Base-by-base conservation (phyloP, 2,888 invertebrate genomes). In the Cactoblastis cactorum region DNA sequence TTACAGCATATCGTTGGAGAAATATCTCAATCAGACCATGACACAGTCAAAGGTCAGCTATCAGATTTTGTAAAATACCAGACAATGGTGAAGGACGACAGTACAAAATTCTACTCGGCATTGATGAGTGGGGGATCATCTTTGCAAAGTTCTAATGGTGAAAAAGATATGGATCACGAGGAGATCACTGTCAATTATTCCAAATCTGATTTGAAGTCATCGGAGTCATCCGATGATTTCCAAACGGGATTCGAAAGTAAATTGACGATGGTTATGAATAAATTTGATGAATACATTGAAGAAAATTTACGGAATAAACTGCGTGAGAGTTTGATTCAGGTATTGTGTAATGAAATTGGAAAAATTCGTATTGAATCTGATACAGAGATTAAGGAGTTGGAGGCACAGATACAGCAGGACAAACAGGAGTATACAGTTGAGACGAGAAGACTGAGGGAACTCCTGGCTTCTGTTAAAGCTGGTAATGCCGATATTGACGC, bases 391-490 rank as follows among this genome's bases (percentile, higher is more conserved):
- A 84, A 83, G 51, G 82, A 86, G 37, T 51, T 89, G 34, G 81
- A 90, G 58, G 59, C 79, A 11, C 87, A 87, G 56, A 71, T 93
- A 70, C 88, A 91, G 55, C 87, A 80, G 51, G 93, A 94, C 48
- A 93, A 92, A 59, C 88, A 91, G 45, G 80, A 89, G 0, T 90
- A 89, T 55, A 83, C 85, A 0, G 62, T 77, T 0, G 93, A 94
- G 67, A 86, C 92, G 0, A 73, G 84, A 17, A 81, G 81, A 37
- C 63, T 93, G 28, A 81, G 91, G 53, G 91, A 92, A 37, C 75
- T 93, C 11, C 65, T 93, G 18, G 78, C 87, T 0, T 90, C 84
- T 5, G 90, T 92, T 0, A 92, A 92, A 67, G 90, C 91, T 43
- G 92, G 92, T 1, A 90, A 90, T 50, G 86, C 83, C 0, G 92